phyloP scores from a whole-genome alignment of 2,113 vertebrate species.

The Helogale parvula region DNA sequence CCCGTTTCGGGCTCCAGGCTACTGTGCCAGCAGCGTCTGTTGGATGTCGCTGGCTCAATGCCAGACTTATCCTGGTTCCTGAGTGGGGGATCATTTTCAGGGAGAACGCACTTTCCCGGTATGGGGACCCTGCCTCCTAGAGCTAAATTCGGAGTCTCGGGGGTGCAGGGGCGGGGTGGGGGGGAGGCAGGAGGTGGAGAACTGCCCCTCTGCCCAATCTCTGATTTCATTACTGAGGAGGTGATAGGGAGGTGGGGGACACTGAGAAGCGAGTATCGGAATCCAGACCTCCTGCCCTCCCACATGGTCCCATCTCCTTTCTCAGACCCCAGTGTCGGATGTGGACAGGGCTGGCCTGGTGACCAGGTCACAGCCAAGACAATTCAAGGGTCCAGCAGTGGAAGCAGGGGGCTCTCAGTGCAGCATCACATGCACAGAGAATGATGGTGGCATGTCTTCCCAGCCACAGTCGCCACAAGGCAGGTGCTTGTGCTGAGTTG shows the following conservation, averaged over 20 bases:
- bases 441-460: no score
- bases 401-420: background rate
- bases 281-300: background rate
- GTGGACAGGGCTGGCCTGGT: background rate
- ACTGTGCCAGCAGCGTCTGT: rapidly evolving
- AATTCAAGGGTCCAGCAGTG: background rate
- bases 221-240: background rate
- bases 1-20: background rate
- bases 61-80: no score
- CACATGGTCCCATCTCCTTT: rapidly evolving
- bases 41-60: background rate
- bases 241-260: background rate
- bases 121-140: background rate
- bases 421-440: background rate
- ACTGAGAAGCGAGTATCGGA: background rate
- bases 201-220: background rate
- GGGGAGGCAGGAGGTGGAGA: background rate
- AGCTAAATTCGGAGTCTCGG: background rate
- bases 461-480: background rate
- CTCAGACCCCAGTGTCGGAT: background rate
- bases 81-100: background rate
- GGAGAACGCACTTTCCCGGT: background rate
- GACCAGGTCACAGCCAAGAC: background rate
- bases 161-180: background rate
- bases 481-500: background rate